Evolutionary conservation across 2,888 invertebrate species (phyloP), one percentile per base, ranked within the genome.

Genomic region (Hedya salicella): DNA sequence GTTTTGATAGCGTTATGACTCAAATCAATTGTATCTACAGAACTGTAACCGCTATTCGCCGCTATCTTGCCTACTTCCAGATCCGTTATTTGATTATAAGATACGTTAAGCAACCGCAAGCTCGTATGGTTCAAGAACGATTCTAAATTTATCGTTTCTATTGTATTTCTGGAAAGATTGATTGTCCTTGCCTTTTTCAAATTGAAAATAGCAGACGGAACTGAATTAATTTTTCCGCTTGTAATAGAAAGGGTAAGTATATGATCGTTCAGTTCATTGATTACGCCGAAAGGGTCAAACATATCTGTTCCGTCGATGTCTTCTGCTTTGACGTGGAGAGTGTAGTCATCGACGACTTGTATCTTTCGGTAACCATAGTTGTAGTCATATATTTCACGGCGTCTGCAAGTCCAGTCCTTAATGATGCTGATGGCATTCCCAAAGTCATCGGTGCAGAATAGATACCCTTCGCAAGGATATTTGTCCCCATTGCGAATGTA

Each of bases 1-100:
- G 39, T 17, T 49, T 14, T 19, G 16, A 67, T 53, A 8, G 30
- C 19, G 42, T 67, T 67, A 49, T 67, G 53, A 49, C 66, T 67
- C 6, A 67, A 36, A 32, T 67, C 66, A 4, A 67, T 49, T 1
- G 21, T 42, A 17, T n/a, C 21, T 40, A 67, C 14, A 42, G 48
- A 46, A 14, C 57, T 50, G 6, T 25, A 13, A 3, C 19, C 32
- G 9, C 40, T 21, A 17, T 56, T 17, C 8, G 30, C 16, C 11
- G 46, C n/a, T 16, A 5, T 44, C 1, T 59, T 52, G n/a, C 42
- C 17, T 17, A 30, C 21, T 46, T 65, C 59, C 4, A 65, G 46
- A 30, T 39, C 39, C 11, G 65, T 25, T 53, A 65, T 60, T 3
- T 46, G 16, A 39, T 65, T 65, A 30, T 25, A 44, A 9, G 59